A percentile compares a stretch with the other conserved stretches of the same genome.
These are phyloP conservation scores for Cydia pomonella DNA, from an alignment of 1,140 invertebrate species.

Conservation along the genomic window DNA sequence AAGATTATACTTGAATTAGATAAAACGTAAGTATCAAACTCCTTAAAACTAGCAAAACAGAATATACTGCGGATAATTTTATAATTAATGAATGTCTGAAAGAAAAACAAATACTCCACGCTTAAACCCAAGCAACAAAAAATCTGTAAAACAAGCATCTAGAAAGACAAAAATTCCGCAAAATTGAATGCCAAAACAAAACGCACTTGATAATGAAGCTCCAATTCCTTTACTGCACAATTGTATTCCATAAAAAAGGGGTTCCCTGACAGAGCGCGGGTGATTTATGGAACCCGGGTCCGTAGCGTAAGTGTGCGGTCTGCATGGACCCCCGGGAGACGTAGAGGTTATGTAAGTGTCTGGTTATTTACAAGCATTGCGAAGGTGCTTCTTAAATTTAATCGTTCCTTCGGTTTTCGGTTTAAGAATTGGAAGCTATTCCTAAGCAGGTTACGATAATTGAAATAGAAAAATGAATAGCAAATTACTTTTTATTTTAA, in stretches of 20 bases:
- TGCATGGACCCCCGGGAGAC: slow-evolving; percentile 1
- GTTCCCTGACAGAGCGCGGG: slow-evolving; percentile 9
- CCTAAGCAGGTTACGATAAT: background rate
- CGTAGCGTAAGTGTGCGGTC: slow-evolving; percentile 13
- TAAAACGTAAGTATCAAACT: too few species aligned
- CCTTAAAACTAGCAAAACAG: too few species aligned
- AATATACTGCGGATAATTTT: too few species aligned
- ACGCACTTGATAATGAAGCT: slow-evolving; percentile 8
- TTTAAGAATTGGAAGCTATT: background rate
- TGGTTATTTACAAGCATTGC: slow-evolving; percentile 6
- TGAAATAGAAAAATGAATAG: background rate
- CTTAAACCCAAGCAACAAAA: too few species aligned
- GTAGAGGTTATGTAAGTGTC: slow-evolving; percentile 1
- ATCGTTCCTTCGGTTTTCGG: background rate
- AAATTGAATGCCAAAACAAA: background rate
- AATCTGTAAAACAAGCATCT: too few species aligned
- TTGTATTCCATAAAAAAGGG: slow-evolving; percentile 28
- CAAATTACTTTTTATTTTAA: too few species aligned
- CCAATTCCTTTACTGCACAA: slow-evolving; percentile 13
- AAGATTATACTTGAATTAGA: too few species aligned
- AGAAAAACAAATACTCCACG: too few species aligned
- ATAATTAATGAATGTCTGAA: too few species aligned
- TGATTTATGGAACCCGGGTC: slow-evolving; percentile 21
- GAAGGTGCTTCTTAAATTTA: background rate
- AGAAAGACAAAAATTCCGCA: too few species aligned